A percentile compares a stretch with the other conserved stretches of the same genome.
These are phyloP conservation scores for Agrilus planipennis DNA, from an alignment of 1,140 invertebrate species.

Conservation along the genomic window DNA sequence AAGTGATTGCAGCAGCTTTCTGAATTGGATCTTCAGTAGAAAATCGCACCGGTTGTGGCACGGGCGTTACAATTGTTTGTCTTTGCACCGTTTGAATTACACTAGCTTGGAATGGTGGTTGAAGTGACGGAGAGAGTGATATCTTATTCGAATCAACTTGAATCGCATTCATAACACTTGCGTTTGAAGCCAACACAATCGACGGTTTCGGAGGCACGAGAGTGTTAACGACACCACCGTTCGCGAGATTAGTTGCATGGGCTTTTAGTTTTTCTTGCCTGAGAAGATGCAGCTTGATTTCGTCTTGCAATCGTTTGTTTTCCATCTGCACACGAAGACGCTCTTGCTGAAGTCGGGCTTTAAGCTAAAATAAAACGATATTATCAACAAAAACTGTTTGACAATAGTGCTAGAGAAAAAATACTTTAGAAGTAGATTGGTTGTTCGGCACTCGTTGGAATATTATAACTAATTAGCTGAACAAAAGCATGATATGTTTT, in stretches of 20 bases:
- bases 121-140: neutral
- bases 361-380: constrained; percentile 24
- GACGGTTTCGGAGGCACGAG: neutral
- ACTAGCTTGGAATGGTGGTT: constrained; percentile 9
- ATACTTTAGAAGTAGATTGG: too few species aligned
- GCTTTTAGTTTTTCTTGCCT: constrained; percentile 29
- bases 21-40: constrained; percentile 8
- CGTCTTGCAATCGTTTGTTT: constrained; percentile 29
- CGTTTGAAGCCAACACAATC: neutral
- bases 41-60: neutral
- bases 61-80: neutral
- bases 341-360: constrained; percentile 30
- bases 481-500: too few species aligned
- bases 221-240: neutral
- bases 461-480: too few species aligned
- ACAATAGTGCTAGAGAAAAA: too few species aligned
- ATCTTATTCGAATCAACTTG: too few species aligned
- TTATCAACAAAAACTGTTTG: too few species aligned
- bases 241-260: constrained; percentile 13
- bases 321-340: constrained; percentile 27
- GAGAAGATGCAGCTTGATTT: constrained; percentile 28
- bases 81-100: constrained; percentile 4
- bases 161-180: too few species aligned
- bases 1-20: constrained; percentile 16
- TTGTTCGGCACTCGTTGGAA: too few species aligned